A percentile compares a stretch with the other conserved stretches of the same genome.
phyloP scores from a whole-genome alignment of 1,140 invertebrate species.

The Muscidifurax raptorellus region DNA sequence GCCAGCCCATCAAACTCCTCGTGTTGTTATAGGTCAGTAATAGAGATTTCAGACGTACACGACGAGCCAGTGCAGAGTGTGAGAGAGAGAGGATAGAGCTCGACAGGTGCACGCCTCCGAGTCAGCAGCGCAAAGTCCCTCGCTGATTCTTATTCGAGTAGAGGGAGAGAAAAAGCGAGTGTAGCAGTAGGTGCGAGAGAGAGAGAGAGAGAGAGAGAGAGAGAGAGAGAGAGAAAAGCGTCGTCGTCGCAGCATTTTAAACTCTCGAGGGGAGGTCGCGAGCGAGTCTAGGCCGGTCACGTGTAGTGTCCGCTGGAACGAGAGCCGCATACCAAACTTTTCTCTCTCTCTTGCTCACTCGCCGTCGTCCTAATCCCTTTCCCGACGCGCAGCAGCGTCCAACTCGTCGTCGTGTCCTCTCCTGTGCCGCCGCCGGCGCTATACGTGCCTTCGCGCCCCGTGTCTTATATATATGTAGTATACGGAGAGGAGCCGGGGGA shows the following conservation, averaged over 20 bases:
- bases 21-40: slow-evolving; percentile 37
- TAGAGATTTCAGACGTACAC: slow-evolving; percentile 22
- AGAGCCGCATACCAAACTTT: slow-evolving; percentile 70
- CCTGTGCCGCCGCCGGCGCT: background rate
- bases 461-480: background rate
- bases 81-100: background rate
- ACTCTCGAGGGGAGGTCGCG: slow-evolving; percentile 58
- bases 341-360: slow-evolving; percentile 41
- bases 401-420: slow-evolving; percentile 14
- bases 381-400: slow-evolving; percentile 30
- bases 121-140: slow-evolving; percentile 23
- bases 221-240: slow-evolving; percentile 6
- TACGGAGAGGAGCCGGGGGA: background rate
- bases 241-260: slow-evolving; percentile 62
- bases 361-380: slow-evolving; percentile 55
- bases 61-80: background rate
- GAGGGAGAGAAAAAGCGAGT: background rate
- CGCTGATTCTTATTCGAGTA: slow-evolving; percentile 35
- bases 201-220: slow-evolving; percentile 12
- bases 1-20: background rate
- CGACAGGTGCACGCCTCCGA: slow-evolving; percentile 23
- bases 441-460: slow-evolving; percentile 41
- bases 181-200: background rate
- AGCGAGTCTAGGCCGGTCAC: slow-evolving; percentile 68
- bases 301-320: slow-evolving; percentile 70